A percentile compares a stretch with the other conserved stretches of the same genome.
Conservation (phyloP, 2,797 vertebrate genomes). For the Dendrocincla tyrannina region DNA sequence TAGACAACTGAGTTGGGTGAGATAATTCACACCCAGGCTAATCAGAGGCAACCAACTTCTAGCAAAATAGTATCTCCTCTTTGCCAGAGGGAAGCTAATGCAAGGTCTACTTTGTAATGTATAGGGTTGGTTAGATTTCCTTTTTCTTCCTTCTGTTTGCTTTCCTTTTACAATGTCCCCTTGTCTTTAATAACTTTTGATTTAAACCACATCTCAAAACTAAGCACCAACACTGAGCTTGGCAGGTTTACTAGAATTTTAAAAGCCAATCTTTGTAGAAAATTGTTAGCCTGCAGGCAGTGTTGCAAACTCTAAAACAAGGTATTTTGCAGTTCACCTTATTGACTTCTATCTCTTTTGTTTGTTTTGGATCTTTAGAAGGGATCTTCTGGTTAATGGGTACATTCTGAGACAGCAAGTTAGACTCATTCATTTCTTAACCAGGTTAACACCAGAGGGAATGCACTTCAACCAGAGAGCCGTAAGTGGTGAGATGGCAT, state of each 20-base stretch:
- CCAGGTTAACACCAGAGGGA: not conserved
- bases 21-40: not conserved
- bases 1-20: not conserved
- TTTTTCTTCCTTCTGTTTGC: not conserved
- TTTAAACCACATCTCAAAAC: not conserved
- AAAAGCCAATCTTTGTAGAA: not conserved
- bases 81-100: not conserved
- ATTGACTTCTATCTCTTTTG: not conserved
- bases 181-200: not conserved
- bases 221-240: not conserved
- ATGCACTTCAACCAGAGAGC: not conserved
- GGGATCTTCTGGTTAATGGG: not conserved
- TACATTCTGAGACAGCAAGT: not conserved
- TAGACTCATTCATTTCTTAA: not conserved
- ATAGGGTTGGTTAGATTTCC: not conserved
- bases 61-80: not conserved
- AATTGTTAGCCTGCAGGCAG: not conserved
- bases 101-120: not conserved
- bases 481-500: not conserved
- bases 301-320: not conserved
- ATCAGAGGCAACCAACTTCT: not conserved
- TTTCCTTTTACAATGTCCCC: not conserved
- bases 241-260: not conserved
- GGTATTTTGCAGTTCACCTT: not conserved
- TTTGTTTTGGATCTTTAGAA: not conserved